A percentile compares a stretch with the other conserved stretches of the same genome.
Evolutionary conservation across 2,113 vertebrate genomes (phyloP).

Genomic region (Xiphophorus maculatus): DNA sequence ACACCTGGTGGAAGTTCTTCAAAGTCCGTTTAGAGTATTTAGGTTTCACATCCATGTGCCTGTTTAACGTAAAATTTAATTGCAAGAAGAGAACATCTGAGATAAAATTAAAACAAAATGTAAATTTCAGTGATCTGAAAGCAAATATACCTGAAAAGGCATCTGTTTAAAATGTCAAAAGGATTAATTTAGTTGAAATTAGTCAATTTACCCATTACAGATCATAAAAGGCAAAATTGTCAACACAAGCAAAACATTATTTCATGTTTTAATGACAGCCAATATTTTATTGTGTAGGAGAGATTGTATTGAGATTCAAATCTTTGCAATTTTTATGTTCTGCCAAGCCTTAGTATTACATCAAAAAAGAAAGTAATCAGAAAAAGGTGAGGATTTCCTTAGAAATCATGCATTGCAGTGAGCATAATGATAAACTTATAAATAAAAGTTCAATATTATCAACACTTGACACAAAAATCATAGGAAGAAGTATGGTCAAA

Average conservation of each 20-base stretch:
- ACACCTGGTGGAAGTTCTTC: neutral
- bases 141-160: conserved; percentile 30
- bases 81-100: neutral
- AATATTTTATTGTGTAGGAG: neutral
- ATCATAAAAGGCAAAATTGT: conserved; percentile 43
- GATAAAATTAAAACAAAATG: neutral
- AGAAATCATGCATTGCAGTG: neutral
- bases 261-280: neutral
- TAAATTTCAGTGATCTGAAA: neutral
- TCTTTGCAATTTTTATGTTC: neutral
- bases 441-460: neutral
- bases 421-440: neutral
- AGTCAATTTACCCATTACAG: conserved; percentile 8
- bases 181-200: conserved; percentile 4
- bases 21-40: neutral
- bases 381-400: neutral
- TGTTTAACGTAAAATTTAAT: neutral
- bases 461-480: neutral
- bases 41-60: neutral
- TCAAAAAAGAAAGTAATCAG: neutral
- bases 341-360: neutral
- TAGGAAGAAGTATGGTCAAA: neutral
- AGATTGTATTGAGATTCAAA: conserved; percentile 1
- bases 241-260: conserved; percentile 18
- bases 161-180: conserved; percentile 16